Percentiles rank a stretch among this genome's conserved stretches.
Evolutionary conservation across 2,888 invertebrate species (phyloP).

Genomic region (Scaptomyza caliginosa): DNA sequence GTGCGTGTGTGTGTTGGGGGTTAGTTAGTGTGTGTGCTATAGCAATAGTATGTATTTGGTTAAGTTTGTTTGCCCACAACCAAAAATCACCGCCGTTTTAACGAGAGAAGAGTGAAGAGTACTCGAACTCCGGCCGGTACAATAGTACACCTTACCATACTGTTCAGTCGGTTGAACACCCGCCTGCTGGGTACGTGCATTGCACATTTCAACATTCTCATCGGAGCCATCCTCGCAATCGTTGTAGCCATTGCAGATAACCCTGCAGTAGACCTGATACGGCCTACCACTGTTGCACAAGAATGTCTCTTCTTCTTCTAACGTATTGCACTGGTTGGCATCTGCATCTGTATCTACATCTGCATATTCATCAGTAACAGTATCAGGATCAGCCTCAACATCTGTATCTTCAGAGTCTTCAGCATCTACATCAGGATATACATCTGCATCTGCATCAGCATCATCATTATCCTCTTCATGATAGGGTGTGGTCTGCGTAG

Average conservation of each 20-base stretch:
- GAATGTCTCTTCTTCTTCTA: background rate
- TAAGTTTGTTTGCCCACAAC: background rate
- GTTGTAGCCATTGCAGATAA: background rate
- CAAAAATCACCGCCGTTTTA: background rate
- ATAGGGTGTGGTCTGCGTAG: background rate
- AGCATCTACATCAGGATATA: background rate
- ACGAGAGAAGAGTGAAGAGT: background rate
- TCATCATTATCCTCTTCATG: background rate
- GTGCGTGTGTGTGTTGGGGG: background rate
- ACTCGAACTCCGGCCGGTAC: constrained; percentile 1
- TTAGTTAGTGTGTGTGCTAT: background rate
- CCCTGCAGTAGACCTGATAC: background rate
- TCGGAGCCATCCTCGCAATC: constrained; percentile 85
- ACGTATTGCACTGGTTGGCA: background rate
- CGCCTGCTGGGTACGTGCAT: background rate
- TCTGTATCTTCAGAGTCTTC: background rate
- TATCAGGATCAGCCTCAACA: background rate
- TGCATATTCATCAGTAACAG: background rate
- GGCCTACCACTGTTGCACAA: constrained; percentile 16
- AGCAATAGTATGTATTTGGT: background rate
- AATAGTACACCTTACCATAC: background rate
- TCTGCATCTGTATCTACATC: background rate
- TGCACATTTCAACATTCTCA: constrained; percentile 83
- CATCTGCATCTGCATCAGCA: background rate
- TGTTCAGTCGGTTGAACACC: too few relatives aligned